phyloP scores from a whole-genome alignment of 2,113 vertebrate genomes.

The Crocuta crocuta region DNA sequence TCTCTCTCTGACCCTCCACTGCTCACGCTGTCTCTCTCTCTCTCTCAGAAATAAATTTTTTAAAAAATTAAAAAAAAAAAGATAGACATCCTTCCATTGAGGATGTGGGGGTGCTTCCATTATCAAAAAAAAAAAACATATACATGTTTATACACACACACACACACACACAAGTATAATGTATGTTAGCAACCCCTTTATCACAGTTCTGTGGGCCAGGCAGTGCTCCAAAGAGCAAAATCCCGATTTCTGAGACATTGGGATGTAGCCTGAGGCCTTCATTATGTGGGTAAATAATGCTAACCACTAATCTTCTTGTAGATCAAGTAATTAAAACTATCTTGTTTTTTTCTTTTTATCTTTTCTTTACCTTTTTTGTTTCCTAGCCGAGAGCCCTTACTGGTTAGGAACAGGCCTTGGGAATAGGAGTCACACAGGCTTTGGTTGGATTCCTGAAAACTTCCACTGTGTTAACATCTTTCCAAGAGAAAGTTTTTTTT shows the following conservation, averaged over 20 bases:
- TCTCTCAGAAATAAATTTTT: too few species aligned
- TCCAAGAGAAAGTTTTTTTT: background rate
- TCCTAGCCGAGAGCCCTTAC: background rate
- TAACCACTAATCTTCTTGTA: background rate
- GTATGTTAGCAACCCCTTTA: background rate
- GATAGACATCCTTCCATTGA: too few species aligned
- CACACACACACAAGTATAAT: too few species aligned
- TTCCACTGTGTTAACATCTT: background rate
- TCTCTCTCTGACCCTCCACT: too few species aligned
- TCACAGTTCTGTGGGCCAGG: background rate
- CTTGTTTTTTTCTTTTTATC: background rate
- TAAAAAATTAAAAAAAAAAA: too few species aligned
- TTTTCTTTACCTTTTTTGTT: background rate
- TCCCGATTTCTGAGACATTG: background rate
- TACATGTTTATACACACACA: too few species aligned
- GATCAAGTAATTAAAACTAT: background rate
- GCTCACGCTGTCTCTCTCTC: too few species aligned
- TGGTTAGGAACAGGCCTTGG: background rate
- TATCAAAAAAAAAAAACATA: too few species aligned
- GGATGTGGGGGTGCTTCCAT: too few species aligned
- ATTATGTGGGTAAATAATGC: background rate
- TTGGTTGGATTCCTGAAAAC: slow-evolving; percentile 28
- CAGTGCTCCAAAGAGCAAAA: background rate
- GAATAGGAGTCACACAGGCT: background rate
- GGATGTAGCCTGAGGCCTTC: background rate